A percentile compares a stretch with the other conserved stretches of the same genome.
Evolutionary conservation across 2,888 invertebrate genomes (phyloP).

Genomic region (Protodeltote pygarga): DNA sequence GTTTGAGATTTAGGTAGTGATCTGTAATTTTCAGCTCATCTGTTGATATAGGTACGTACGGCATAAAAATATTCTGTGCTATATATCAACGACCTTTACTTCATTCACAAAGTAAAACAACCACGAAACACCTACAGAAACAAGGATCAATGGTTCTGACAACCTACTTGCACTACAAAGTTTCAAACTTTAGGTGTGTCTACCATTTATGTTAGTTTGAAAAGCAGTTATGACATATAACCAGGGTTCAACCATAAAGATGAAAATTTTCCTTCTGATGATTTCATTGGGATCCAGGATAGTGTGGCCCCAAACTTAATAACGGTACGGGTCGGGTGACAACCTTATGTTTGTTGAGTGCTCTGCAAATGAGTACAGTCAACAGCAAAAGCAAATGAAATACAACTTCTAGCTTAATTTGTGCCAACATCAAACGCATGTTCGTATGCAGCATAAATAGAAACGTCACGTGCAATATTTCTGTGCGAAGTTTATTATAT

Average conservation of each 20-base stretch:
- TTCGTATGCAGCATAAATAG: slow-evolving; percentile 28
- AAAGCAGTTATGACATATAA: slow-evolving; percentile 38
- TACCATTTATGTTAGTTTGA: slow-evolving; percentile 34
- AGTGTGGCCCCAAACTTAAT: slow-evolving; percentile 51
- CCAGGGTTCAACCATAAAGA: slow-evolving; percentile 20
- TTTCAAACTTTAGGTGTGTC: slow-evolving; percentile 30
- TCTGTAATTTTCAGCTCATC: no score
- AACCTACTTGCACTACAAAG: slow-evolving; percentile 14
- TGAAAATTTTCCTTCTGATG: slow-evolving; percentile 48
- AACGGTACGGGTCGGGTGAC: slow-evolving; percentile 48
- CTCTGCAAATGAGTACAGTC: slow-evolving; percentile 42
- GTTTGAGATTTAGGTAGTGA: no score
- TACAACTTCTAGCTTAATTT: slow-evolving; percentile 10
- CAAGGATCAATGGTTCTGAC: slow-evolving; percentile 9
- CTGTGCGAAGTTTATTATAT: slow-evolving; percentile 39
- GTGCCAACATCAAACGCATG: slow-evolving; percentile 16
- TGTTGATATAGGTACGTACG: no score
- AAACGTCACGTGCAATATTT: slow-evolving; percentile 39
- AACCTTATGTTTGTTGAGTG: slow-evolving; percentile 40
- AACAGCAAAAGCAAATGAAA: slow-evolving; percentile 35
- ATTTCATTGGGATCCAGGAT: slow-evolving; percentile 46
- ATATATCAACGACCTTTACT: no score
- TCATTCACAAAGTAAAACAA: no score
- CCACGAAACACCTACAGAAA: no score
- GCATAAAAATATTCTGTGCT: no score